These are phyloP conservation scores for Platycnemis pennipes DNA, from an alignment of 2,888 invertebrate species.

Conservation along the genomic window DNA sequence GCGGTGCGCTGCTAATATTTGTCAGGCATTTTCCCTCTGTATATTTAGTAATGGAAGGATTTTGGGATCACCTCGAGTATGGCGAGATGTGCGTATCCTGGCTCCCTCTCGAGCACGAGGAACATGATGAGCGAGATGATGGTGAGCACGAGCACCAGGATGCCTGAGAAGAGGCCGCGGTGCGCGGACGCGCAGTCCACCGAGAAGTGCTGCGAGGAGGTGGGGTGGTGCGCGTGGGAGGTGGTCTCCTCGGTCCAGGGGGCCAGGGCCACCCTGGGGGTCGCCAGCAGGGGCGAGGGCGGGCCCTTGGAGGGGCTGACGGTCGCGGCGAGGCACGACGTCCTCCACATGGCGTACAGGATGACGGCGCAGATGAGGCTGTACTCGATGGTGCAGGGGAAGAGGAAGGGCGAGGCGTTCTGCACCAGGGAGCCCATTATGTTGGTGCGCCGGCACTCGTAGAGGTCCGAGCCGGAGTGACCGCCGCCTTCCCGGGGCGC, in stretches of 20 bases:
- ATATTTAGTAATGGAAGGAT: too few species aligned
- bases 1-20: too few species aligned
- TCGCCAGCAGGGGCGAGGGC: not conserved
- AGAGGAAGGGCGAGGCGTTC: conserved; percentile 90
- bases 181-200: conserved; percentile 85
- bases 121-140: conserved; percentile 94
- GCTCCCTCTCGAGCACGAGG: conserved; percentile 88
- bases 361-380: conserved; percentile 94
- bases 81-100: conserved; percentile 80
- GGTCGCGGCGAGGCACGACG: conserved; percentile 79
- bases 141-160: conserved; percentile 89
- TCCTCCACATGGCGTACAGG: conserved; percentile 95
- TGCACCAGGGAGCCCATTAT: conserved; percentile 84
- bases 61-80: conserved; percentile 75
- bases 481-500: not conserved
- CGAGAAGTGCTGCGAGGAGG: conserved; percentile 78
- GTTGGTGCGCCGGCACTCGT: conserved; percentile 76
- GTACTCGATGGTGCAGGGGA: conserved; percentile 95
- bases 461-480: conserved; percentile 70
- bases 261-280: not conserved
- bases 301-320: not conserved
- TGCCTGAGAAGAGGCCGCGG: conserved; percentile 82
- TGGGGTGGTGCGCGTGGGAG: not conserved
- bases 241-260: not conserved
- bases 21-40: too few species aligned